These are phyloP conservation scores for Globodera rostochiensis DNA, from an alignment of 1,140 invertebrate genomes.

Conservation along the genomic window DNA sequence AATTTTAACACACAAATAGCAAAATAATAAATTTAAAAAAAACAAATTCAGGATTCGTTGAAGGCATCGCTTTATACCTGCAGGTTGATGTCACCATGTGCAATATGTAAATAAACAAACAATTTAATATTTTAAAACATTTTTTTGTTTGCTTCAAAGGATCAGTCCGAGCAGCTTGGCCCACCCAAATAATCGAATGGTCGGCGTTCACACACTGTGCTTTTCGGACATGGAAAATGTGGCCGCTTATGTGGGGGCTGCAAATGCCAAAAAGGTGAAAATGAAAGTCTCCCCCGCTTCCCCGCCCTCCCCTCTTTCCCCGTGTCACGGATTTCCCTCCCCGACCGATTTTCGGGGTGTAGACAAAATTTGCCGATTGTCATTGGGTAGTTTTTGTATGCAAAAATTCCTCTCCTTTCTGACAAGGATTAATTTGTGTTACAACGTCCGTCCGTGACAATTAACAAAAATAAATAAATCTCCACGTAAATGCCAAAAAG, in stretches of 20 bases:
- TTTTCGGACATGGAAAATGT: constrained; percentile 29
- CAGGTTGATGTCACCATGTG: constrained; percentile 31
- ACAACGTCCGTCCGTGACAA: no score
- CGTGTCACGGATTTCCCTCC: no score
- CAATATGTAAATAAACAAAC: constrained; percentile 1
- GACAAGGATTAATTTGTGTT: no score
- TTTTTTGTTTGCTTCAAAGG: neutral
- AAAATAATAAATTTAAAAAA: no score
- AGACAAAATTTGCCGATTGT: no score
- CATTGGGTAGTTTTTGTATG: no score
- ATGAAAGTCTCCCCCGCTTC: neutral
- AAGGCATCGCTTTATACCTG: constrained; percentile 26
- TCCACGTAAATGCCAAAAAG: no score
- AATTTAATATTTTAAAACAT: neutral
- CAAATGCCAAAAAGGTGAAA: constrained; percentile 27
- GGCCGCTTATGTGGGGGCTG: constrained; percentile 22
- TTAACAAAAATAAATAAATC: no score
- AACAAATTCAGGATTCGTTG: neutral
- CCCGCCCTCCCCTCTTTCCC: neutral
- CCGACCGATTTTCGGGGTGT: no score
- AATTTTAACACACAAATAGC: no score
- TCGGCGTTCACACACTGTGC: constrained; percentile 20
- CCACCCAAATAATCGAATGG: neutral
- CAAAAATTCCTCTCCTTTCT: no score
- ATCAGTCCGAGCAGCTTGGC: neutral